These are phyloP conservation scores for Dicentrarchus labrax DNA, from an alignment of 2,113 vertebrate genomes.

Conservation along the genomic window DNA sequence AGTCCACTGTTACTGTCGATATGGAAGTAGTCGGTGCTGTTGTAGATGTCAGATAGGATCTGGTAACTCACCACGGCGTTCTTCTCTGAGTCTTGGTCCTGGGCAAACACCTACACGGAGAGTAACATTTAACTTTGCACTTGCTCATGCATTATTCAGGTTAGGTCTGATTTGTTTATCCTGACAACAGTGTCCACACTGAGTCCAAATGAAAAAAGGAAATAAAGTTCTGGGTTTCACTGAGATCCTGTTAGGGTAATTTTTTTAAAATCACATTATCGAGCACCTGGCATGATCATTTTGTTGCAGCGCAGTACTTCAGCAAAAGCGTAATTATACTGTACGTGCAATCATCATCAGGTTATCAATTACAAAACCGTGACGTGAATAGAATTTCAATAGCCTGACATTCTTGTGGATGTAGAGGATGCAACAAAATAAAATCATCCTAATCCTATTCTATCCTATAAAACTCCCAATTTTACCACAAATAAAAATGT, in stretches of 20 bases:
- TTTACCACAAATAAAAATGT: not conserved
- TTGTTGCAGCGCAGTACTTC: not conserved
- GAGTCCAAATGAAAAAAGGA: slow-evolving; percentile 32
- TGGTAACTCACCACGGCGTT: slow-evolving; percentile 91
- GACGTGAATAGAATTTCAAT: not conserved
- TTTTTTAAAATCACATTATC: not conserved
- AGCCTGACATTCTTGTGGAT: not conserved
- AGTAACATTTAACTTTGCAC: slow-evolving; percentile 30
- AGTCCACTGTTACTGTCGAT: slow-evolving; percentile 92
- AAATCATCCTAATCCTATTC: too few species aligned
- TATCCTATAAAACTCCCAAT: not conserved
- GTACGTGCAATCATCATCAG: too few species aligned
- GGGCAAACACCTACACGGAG: slow-evolving; percentile 85
- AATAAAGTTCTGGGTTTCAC: slow-evolving; percentile 19
- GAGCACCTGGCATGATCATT: not conserved
- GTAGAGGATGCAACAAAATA: not conserved
- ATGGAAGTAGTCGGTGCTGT: slow-evolving; percentile 94
- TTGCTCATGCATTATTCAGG: slow-evolving; percentile 59
- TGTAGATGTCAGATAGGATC: slow-evolving; percentile 93
- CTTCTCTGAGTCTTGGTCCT: slow-evolving; percentile 92
- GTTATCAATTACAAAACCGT: not conserved
- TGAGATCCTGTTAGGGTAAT: not conserved
- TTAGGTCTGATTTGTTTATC: slow-evolving; percentile 43
- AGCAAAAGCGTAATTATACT: not conserved
- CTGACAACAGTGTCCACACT: slow-evolving; percentile 7